Evolutionary conservation across 2,113 vertebrate species (phyloP), one percentile per base, ranked within the genome.

Genomic region (Scophthalmus maximus): DNA sequence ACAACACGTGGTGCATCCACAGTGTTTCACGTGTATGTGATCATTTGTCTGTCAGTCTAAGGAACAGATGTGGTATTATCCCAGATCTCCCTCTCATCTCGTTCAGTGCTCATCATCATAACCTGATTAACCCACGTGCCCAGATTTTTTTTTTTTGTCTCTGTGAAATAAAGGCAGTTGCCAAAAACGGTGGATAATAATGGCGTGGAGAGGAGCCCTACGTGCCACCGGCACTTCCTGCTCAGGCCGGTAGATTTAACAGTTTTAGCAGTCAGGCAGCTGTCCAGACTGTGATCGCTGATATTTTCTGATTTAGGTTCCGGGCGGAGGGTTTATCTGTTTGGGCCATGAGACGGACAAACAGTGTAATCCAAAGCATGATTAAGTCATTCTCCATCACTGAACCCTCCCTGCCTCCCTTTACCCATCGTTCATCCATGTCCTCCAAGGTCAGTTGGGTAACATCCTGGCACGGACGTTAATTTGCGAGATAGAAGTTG

Each of bases 401-500:
- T 17, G n/a, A 70, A 26, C 9, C n/a, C 30, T 20, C 51, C 40
- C 53, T 18, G 17, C 9, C 30, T 18, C 42, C 14, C 17, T 30
- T 42, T 51, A 0, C 10, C 44, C 44, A 3, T 58, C 30, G 26
- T 34, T 74, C 64, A 56, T 50, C 46, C 77, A 63, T 64, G 77
- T 69, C n/a, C 81, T 74, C 68, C 73, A 78, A 84, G 83, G 83
- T 87, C 72, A 59, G 71, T 67, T 87, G 47, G 68, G 66, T 78
- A 82, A 81, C 58, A 61, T 79, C 72, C 66, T 47, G 66, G 23
- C 76, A 25, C 38, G 18, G 29, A 25, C 40, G 73, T 61, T 87
- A 22, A 85, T 87, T 87, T 87, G 55, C 78, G 62, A 65, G 75
- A 79, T 68, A 82, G 57, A 17, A 64, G 27, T 55, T 73, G 38